Evolutionary conservation across 2,797 vertebrate genomes (phyloP), one percentile per base, ranked within the genome.

Genomic region (Poecilia gillii): DNA sequence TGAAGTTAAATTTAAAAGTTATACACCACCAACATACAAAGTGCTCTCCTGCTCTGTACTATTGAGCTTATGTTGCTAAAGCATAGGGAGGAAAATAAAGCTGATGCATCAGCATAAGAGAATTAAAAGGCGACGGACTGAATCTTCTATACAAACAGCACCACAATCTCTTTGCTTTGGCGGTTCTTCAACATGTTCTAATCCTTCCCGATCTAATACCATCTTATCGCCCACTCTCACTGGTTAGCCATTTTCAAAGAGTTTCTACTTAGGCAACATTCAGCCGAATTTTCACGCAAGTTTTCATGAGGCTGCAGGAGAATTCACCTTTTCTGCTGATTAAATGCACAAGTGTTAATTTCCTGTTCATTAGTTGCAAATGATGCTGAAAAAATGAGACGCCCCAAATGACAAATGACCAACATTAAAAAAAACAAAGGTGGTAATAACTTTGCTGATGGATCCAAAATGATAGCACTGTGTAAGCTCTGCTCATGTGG

Each of bases 361-460:
- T 74, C 12, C 36, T 25, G 28, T 53, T 43, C 16, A 59, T 31
- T 45, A 45, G 3, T 31, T 20, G 3, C 55, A 46, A 20, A 33
- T 46, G 33, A 59, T 45, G 13, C 16, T 59, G 43, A 75, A 36
- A 43, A 59, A 39, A 45, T 31, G 14, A n/a, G 8, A 5, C 2
- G 3, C 12, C 6, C 28, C 31, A 64, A 62, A 59, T 45, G 74
- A 59, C 3, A 74, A 14, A 75, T 46, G 55, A 33, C 41, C 53
- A 45, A 75, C 74, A 64, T 64, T 33, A 36, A 75, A n/a, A 72
- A 45, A 53, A 53, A 53, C 9, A 53, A 53, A 31, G n/a, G 57
- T 49, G 20, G 2, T 28, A 77, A 70, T 12, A 41, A 41, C 6
- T 72, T 55, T 45, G 66, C 16, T 25, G 49, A 31, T 72, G 49